Base-by-base conservation (phyloP, 2,888 invertebrate species). In the Griposia aprilina region DNA sequence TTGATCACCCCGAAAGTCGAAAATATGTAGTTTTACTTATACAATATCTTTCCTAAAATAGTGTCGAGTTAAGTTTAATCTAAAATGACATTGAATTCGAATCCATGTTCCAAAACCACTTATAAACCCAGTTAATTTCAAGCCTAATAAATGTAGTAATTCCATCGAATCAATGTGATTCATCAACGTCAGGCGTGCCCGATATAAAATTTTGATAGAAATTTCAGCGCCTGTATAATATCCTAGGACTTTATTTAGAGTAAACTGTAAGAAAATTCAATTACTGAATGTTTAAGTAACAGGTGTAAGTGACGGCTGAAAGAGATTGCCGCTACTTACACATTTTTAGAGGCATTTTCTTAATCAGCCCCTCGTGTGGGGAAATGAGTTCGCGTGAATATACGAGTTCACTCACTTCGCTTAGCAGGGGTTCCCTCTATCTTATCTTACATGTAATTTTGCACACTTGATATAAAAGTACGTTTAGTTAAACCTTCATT, bases 251-350 rank as follows among this genome's bases (percentile, higher is more conserved):
- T 80, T 80, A 85, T 84, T 86, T 80, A 80, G 55, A 80, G 72
- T 78, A 82, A 81, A 75, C 66, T 81, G 60, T 71, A 74, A 69
- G 78, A 77, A 87, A 89, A 89, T 87, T 82, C 81, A 90, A 85
- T 88, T 85, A 87, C 80, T 86, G 82, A 80, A 87, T 85, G 83
- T 87, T 85, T 76, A 84, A 83, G 88, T 82, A 89, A 85, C 90
- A 90, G 90, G 88, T 89, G 88, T 79, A 73, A 72, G 76, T 81
- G 83, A 87, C 77, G 82, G 81, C 82, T 81, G 60, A 71, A 78
- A 86, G 72, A 79, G 78, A 85, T 83, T 85, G 59, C 83, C 70
- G 66, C 78, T 80, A 80, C 82, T 85, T 85, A 82, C 67, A 86
- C 68, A 85, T 86, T 89, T 87, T 83, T 85, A 80, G 79, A 78